These are phyloP conservation scores for Bradypodion ventrale DNA, from an alignment of 2,797 vertebrate species.

Conservation along the genomic window DNA sequence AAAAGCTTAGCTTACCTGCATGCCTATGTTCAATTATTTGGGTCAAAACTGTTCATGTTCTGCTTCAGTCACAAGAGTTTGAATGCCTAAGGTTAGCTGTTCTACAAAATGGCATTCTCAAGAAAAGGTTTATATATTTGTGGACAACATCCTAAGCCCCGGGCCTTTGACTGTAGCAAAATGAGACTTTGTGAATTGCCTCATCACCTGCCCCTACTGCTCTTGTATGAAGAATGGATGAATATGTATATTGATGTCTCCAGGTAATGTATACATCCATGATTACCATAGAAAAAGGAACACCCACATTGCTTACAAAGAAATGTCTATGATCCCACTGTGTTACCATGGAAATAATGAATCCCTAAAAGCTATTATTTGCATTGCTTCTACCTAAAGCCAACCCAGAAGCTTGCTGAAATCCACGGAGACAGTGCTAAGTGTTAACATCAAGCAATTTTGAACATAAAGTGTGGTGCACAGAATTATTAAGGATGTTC, in stretches of 20 bases:
- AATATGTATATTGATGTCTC: constrained; percentile 26
- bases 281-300: constrained; percentile 18
- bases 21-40: not conserved
- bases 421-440: not conserved
- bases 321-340: constrained; percentile 39
- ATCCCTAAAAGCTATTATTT: constrained; percentile 33
- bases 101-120: not conserved
- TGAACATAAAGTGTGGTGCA: constrained; percentile 11
- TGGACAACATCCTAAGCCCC: not conserved
- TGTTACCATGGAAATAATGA: constrained; percentile 31
- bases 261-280: constrained; percentile 30
- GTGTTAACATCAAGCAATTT: constrained; percentile 27
- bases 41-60: not conserved
- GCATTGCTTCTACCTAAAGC: constrained; percentile 19
- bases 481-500: not conserved
- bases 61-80: not conserved
- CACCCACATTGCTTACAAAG: constrained; percentile 4
- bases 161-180: not conserved
- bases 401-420: not conserved
- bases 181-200: not conserved
- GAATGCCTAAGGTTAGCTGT: not conserved
- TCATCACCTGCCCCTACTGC: not conserved
- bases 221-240: not conserved
- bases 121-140: constrained; percentile 8
- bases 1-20: not conserved